A percentile compares a stretch with the other conserved stretches of the same genome.
phyloP scores from a whole-genome alignment of 2,888 invertebrate genomes.

The Trissolcus japonicus region DNA sequence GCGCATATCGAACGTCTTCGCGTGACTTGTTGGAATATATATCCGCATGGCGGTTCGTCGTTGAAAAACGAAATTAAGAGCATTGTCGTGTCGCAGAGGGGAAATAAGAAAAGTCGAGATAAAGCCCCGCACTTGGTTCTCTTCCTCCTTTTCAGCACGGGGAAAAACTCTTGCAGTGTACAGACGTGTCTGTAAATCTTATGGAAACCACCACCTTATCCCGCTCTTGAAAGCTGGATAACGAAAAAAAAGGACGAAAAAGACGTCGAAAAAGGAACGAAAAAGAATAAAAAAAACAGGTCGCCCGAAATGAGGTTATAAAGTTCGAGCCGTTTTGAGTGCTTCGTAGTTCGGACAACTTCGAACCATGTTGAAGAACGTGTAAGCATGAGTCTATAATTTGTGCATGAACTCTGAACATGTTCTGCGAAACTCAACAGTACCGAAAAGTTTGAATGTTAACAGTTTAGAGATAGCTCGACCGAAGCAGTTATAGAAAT shows the following conservation, averaged over 20 bases:
- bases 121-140: slow-evolving; percentile 56
- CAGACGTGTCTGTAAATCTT: slow-evolving; percentile 57
- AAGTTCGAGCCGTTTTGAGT: slow-evolving; percentile 1
- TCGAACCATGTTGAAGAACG: neutral
- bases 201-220: slow-evolving; percentile 55
- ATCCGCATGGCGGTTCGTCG: slow-evolving; percentile 46
- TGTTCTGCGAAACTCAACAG: no score
- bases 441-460: no score
- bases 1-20: slow-evolving; percentile 51
- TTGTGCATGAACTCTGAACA: slow-evolving; percentile 5
- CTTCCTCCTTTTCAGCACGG: slow-evolving; percentile 31
- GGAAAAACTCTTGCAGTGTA: slow-evolving; percentile 46
- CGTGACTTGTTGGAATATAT: slow-evolving; percentile 54
- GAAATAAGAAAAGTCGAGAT: slow-evolving; percentile 72
- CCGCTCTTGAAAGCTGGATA: slow-evolving; percentile 52
- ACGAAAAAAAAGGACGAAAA: slow-evolving; percentile 28
- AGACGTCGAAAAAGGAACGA: slow-evolving; percentile 13
- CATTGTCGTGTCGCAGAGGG: slow-evolving; percentile 71
- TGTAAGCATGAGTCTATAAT: slow-evolving; percentile 4
- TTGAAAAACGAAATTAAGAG: slow-evolving; percentile 71
- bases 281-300: slow-evolving; percentile 21
- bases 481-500: neutral
- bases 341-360: slow-evolving; percentile 10
- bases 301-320: slow-evolving; percentile 15
- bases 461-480: slow-evolving; percentile 11